Conservation (phyloP, 2,888 invertebrate species). For the Brenthis hecate region DNA sequence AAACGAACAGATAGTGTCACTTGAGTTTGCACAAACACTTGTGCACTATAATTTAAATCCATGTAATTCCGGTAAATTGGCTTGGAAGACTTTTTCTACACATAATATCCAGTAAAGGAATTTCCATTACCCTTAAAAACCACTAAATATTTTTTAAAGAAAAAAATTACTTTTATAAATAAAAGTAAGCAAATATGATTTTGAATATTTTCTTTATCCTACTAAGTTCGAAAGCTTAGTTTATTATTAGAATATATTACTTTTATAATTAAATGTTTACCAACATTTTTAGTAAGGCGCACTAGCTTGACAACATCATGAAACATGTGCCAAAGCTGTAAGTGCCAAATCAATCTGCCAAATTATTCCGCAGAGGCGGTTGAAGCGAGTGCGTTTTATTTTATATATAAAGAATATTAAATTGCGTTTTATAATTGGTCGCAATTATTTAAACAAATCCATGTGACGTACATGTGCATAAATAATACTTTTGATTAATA, state of each 20-base stretch:
- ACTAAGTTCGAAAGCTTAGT: too few species aligned
- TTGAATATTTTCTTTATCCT: too few species aligned
- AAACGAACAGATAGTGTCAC: too few species aligned
- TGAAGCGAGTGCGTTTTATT: constrained; percentile 45
- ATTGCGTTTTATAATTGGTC: constrained; percentile 50
- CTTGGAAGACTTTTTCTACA: too few species aligned
- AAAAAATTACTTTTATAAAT: too few species aligned
- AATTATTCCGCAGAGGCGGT: constrained; percentile 53
- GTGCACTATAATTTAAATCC: too few species aligned
- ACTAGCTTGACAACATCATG: constrained; percentile 38
- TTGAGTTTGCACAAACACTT: too few species aligned
- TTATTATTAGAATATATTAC: background rate
- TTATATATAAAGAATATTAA: constrained; percentile 41
- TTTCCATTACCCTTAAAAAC: too few species aligned
- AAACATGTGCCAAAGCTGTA: constrained; percentile 37
- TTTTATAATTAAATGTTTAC: constrained; percentile 7
- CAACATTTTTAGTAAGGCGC: constrained; percentile 15
- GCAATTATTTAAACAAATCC: constrained; percentile 55
- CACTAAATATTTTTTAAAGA: too few species aligned
- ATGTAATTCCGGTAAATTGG: too few species aligned
- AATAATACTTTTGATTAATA: constrained; percentile 49
- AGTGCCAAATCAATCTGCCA: constrained; percentile 43
- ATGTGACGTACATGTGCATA: constrained; percentile 67
- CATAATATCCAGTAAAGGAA: too few species aligned
- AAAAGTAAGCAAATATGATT: too few species aligned